Percentiles rank a stretch among this genome's conserved stretches.
These are phyloP conservation scores for Rhizoglyphus robini DNA, from an alignment of 1,140 invertebrate species.

Conservation along the genomic window DNA sequence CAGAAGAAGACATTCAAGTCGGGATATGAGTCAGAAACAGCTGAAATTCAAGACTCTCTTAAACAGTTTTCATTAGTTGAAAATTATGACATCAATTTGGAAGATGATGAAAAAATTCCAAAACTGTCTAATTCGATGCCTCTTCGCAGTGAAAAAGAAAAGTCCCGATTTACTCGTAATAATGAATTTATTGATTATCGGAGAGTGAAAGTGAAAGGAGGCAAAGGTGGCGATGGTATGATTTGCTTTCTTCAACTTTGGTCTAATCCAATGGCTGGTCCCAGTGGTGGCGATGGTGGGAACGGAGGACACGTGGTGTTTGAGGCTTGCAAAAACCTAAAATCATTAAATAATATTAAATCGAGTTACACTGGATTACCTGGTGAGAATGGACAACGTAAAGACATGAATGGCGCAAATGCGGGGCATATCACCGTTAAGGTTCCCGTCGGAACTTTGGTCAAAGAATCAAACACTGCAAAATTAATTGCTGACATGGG, in stretches of 20 bases:
- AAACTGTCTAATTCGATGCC: neutral
- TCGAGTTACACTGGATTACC: slow-evolving; percentile 45
- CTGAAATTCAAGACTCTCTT: slow-evolving; percentile 5
- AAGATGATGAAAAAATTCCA: neutral
- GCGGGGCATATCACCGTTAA: slow-evolving; percentile 58
- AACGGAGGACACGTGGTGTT: slow-evolving; percentile 90
- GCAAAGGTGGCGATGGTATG: slow-evolving; percentile 80
- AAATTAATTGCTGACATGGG: slow-evolving; percentile 50
- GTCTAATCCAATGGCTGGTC: slow-evolving; percentile 71
- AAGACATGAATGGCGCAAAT: slow-evolving; percentile 72
- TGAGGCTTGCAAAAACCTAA: slow-evolving; percentile 44
- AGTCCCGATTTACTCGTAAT: neutral
- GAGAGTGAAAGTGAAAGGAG: slow-evolving; percentile 47
- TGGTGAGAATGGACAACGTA: slow-evolving; percentile 57
- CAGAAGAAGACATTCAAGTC: no score
- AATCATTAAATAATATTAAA: slow-evolving; percentile 54
- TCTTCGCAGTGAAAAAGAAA: neutral
- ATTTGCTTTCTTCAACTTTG: slow-evolving; percentile 67
- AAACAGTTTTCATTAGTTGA: neutral
- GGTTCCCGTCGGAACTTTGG: slow-evolving; percentile 33
- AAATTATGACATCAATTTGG: neutral
- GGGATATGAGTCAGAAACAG: neutral
- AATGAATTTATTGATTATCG: slow-evolving; percentile 34
- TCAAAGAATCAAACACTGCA: slow-evolving; percentile 25
- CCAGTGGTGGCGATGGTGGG: slow-evolving; percentile 92